phyloP scores from a whole-genome alignment of 2,113 vertebrate species.

The Seriola rivoliana region DNA sequence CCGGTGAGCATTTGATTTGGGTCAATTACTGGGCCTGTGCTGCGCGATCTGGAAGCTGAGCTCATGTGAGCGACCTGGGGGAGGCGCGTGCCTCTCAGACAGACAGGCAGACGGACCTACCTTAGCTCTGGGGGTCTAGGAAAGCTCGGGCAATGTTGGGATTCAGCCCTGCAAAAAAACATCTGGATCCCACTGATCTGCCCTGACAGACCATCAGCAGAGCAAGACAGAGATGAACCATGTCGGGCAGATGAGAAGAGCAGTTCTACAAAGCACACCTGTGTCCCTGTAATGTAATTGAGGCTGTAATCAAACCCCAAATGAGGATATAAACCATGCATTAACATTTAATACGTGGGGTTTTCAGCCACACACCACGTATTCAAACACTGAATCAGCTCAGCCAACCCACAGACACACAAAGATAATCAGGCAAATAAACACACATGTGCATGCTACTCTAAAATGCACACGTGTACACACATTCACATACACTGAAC shows the following conservation, averaged over 20 bases:
- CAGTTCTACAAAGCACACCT: conserved; percentile 67
- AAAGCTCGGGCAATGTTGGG: conserved; percentile 42
- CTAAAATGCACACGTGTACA: conserved; percentile 40
- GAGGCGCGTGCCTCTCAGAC: conserved; percentile 62
- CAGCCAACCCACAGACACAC: conserved; percentile 5
- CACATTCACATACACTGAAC: conserved; percentile 40
- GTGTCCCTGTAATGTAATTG: conserved; percentile 53
- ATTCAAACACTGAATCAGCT: conserved; percentile 52
- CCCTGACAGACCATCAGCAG: conserved; percentile 63
- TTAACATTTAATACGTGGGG: conserved; percentile 46
- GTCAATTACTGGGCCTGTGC: conserved; percentile 65
- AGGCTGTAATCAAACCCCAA: conserved; percentile 60
- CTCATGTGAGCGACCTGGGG: conserved; percentile 73
- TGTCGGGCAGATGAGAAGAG: conserved; percentile 48
- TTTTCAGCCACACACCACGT: conserved; percentile 56
- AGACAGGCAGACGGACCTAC: conserved; percentile 49
- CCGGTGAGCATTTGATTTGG: conserved; percentile 69
- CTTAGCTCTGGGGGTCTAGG: conserved; percentile 39
- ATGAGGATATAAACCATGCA: conserved; percentile 56
- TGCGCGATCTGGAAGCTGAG: conserved; percentile 69
- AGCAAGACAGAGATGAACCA: conserved; percentile 62
- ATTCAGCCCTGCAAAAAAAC: conserved; percentile 58
- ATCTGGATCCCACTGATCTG: conserved; percentile 74
- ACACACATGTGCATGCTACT: conserved; percentile 21
- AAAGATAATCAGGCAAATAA: conserved; percentile 46